These are phyloP conservation scores for Papilio protenor DNA, from an alignment of 2,888 invertebrate species.

Conservation along the genomic window DNA sequence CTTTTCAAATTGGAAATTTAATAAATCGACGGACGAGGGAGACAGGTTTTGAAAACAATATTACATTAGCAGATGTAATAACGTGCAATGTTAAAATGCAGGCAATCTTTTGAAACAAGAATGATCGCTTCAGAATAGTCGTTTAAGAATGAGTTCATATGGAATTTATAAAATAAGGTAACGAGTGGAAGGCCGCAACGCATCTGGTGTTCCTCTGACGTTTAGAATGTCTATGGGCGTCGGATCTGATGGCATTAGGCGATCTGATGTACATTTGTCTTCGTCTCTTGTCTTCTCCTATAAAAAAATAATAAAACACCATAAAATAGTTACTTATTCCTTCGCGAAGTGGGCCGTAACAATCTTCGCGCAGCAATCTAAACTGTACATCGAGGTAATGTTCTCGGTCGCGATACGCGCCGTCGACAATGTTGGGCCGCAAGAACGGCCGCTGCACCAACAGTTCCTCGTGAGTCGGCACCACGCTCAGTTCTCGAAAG, in stretches of 20 bases:
- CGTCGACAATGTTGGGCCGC: conserved; percentile 83
- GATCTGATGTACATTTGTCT: no score
- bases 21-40: not conserved
- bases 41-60: not conserved
- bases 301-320: conserved; percentile 16
- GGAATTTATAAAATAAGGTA: no score
- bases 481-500: conserved; percentile 66
- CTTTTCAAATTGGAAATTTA: no score
- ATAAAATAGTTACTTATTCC: conserved; percentile 78
- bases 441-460: conserved; percentile 60
- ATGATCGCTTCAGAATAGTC: no score
- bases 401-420: conserved; percentile 85
- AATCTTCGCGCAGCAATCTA: conserved; percentile 91
- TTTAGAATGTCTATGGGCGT: no score
- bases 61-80: not conserved
- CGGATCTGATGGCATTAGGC: no score
- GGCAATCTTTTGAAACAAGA: no score
- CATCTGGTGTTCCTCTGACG: no score
- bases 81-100: no score
- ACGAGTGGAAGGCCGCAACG: no score
- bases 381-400: conserved; percentile 93
- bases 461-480: conserved; percentile 66
- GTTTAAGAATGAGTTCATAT: no score
- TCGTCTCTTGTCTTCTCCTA: not conserved
- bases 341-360: conserved; percentile 88